phyloP scores from a whole-genome alignment of 2,797 vertebrate genomes.

The Thunnus albacares region DNA sequence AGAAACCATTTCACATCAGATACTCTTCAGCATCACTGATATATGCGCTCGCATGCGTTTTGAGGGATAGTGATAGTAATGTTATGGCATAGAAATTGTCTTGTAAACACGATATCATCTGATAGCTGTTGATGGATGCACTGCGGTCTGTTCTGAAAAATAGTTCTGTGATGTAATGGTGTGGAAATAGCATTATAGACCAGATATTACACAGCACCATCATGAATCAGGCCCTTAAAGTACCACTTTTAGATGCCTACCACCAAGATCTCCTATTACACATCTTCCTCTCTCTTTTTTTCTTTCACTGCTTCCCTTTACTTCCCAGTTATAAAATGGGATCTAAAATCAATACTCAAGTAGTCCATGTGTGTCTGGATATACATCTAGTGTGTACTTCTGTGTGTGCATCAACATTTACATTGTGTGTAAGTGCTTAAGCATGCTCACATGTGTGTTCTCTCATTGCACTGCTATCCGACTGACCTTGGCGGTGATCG shows the following conservation, averaged over 20 bases:
- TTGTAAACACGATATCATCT: constrained; percentile 61
- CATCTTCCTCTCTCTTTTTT: constrained; percentile 33
- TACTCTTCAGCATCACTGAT: constrained; percentile 18
- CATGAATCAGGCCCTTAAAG: constrained; percentile 72
- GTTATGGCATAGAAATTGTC: constrained; percentile 52
- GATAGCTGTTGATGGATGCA: constrained; percentile 61
- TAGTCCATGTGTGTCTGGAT: constrained; percentile 17
- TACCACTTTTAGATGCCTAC: constrained; percentile 26
- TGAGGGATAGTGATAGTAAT: constrained; percentile 38
- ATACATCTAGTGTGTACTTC: constrained; percentile 16
- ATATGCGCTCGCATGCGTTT: constrained; percentile 11
- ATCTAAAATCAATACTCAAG: constrained; percentile 59
- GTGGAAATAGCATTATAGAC: constrained; percentile 57
- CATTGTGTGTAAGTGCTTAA: constrained; percentile 9
- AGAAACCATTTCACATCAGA: constrained; percentile 21
- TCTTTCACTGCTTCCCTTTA: constrained; percentile 19
- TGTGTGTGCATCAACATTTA: constrained; percentile 27
- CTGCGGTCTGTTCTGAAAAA: constrained; percentile 56
- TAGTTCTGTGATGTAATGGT: constrained; percentile 66
- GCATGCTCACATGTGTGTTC: constrained; percentile 20
- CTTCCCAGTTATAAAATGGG: constrained; percentile 37
- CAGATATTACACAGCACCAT: constrained; percentile 60
- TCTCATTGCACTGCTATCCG: constrained; percentile 23
- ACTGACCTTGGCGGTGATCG: constrained; percentile 66
- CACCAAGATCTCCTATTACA: constrained; percentile 63